These are phyloP conservation scores for Vanessa tameamea DNA, from an alignment of 1,140 invertebrate species.

Conservation along the genomic window DNA sequence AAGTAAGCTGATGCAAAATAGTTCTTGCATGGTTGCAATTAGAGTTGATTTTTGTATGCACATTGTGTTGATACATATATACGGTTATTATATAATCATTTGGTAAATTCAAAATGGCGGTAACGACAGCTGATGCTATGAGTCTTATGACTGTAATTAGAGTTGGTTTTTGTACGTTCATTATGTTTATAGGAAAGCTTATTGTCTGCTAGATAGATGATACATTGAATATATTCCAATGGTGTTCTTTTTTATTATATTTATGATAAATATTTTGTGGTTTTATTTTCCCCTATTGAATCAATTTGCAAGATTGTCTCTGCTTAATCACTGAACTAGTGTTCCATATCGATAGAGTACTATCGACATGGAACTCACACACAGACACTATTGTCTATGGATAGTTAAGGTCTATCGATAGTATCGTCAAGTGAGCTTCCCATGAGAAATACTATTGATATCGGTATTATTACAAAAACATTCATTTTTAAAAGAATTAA, in stretches of 20 bases:
- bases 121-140: not conserved
- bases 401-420: too few relatives aligned
- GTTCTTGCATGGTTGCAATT: not conserved
- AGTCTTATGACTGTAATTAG: not conserved
- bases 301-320: too few relatives aligned
- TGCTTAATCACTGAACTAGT: too few relatives aligned
- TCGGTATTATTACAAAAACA: too few relatives aligned
- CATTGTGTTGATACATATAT: not conserved
- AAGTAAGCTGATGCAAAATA: not conserved
- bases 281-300: not conserved
- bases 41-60: not conserved
- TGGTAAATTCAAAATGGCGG: not conserved
- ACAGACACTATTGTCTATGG: too few relatives aligned
- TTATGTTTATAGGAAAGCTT: not conserved
- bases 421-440: too few relatives aligned
- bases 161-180: conserved; percentile 3
- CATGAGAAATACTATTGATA: too few relatives aligned
- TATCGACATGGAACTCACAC: too few relatives aligned
- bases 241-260: conserved; percentile 16
- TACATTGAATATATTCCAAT: not conserved
- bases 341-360: too few relatives aligned
- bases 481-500: too few relatives aligned
- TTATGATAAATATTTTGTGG: not conserved
- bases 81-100: not conserved
- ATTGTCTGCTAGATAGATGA: not conserved